These are phyloP conservation scores for Pangasius mekongensis DNA, from an alignment of 2,797 vertebrate species.

Conservation along the genomic window DNA sequence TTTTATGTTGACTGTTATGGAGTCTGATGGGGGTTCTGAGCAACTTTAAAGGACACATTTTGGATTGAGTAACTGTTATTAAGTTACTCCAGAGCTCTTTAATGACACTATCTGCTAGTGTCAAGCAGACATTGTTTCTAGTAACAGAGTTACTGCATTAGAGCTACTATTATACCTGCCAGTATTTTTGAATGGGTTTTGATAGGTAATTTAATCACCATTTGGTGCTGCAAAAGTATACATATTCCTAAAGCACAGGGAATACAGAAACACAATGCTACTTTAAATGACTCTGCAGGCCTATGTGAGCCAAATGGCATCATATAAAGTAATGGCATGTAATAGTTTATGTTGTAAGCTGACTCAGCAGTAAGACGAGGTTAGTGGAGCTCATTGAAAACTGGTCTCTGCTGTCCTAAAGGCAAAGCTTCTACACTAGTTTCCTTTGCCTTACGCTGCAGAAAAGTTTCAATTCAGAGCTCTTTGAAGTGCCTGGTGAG, in stretches of 20 bases:
- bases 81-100: not conserved
- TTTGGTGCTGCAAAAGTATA: not conserved
- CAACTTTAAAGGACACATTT: not conserved
- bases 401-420: constrained; percentile 57
- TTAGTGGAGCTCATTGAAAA: constrained; percentile 56
- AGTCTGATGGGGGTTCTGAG: not conserved
- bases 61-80: not conserved
- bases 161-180: not conserved
- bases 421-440: constrained; percentile 39
- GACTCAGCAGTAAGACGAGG: constrained; percentile 65
- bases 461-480: constrained; percentile 35
- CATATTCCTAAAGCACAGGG: not conserved
- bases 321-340: constrained; percentile 29
- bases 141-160: not conserved
- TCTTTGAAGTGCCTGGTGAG: constrained; percentile 62
- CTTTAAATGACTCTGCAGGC: not conserved
- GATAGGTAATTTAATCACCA: not conserved
- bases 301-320: not conserved
- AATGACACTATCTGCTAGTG: not conserved
- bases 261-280: not conserved
- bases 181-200: constrained; percentile 1
- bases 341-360: constrained; percentile 53
- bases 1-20: not conserved
- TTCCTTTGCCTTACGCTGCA: constrained; percentile 59
- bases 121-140: not conserved